These are phyloP conservation scores for Meta bourneti DNA, from an alignment of 2,888 invertebrate species.

Conservation along the genomic window DNA sequence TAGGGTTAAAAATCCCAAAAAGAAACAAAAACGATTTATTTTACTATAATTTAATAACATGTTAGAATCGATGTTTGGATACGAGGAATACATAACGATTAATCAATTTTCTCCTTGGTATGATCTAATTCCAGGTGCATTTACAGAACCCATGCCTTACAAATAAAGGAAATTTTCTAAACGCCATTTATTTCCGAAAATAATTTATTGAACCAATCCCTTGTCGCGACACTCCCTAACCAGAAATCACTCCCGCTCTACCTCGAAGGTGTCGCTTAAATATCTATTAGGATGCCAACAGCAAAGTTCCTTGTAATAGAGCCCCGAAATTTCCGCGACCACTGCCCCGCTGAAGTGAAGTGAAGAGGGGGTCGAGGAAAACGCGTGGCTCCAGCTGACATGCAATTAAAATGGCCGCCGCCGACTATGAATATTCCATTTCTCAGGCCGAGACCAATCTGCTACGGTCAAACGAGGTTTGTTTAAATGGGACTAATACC, in stretches of 20 bases:
- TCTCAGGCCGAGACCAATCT: slow-evolving; percentile 57
- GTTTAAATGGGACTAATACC: slow-evolving; percentile 68
- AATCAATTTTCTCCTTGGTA: no score
- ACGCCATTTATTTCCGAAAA: neutral
- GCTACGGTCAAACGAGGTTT: slow-evolving; percentile 64
- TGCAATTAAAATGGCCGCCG: slow-evolving; percentile 70
- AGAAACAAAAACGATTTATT: no score
- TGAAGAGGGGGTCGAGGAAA: neutral
- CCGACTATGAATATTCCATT: slow-evolving; percentile 73
- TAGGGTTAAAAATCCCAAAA: no score
- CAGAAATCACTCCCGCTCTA: slow-evolving; percentile 7
- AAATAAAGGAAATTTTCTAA: neutral
- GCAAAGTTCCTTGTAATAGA: slow-evolving; percentile 56
- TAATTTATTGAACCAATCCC: neutral
- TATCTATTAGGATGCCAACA: slow-evolving; percentile 50
- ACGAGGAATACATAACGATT: no score
- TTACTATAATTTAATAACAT: no score
- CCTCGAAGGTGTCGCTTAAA: slow-evolving; percentile 45
- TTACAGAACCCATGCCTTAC: neutral
- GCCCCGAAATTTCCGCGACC: slow-evolving; percentile 31
- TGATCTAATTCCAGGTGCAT: neutral
- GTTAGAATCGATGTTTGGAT: no score
- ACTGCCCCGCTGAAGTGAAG: slow-evolving; percentile 41
- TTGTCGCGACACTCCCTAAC: neutral
- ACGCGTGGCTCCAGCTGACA: slow-evolving; percentile 47